Percentiles rank a stretch among this genome's conserved stretches.
Conservation (phyloP, 2,888 invertebrate species). For the Anorthoa munda region DNA sequence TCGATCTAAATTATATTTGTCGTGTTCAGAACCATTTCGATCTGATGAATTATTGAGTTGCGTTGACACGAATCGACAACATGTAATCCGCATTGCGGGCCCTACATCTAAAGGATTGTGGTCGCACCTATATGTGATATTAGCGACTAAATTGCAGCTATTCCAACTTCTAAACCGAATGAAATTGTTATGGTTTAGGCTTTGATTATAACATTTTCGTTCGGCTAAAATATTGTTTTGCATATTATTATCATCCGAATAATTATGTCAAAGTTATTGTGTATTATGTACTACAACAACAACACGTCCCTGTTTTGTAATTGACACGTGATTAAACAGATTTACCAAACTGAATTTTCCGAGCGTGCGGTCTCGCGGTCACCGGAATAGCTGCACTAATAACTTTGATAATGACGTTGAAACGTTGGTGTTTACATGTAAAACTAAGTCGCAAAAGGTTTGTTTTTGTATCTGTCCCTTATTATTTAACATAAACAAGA, state of each 20-base stretch:
- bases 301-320: slow-evolving; percentile 20
- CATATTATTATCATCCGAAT: slow-evolving; percentile 23
- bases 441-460: slow-evolving; percentile 8
- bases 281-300: slow-evolving; percentile 8
- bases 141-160: slow-evolving; percentile 37
- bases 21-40: slow-evolving; percentile 71
- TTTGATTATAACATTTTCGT: slow-evolving; percentile 12
- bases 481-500: slow-evolving; percentile 8
- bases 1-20: slow-evolving; percentile 73
- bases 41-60: slow-evolving; percentile 80
- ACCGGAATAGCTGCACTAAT: slow-evolving; percentile 27
- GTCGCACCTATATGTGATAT: slow-evolving; percentile 21
- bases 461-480: slow-evolving; percentile 5
- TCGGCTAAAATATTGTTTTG: slow-evolving; percentile 16
- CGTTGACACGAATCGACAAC: slow-evolving; percentile 73
- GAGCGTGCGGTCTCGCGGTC: slow-evolving; percentile 20
- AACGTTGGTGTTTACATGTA: slow-evolving; percentile 8
- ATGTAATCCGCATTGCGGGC: slow-evolving; percentile 73
- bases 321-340: slow-evolving; percentile 42
- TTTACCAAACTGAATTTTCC: slow-evolving; percentile 26
- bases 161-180: slow-evolving; percentile 22
- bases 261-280: slow-evolving; percentile 18
- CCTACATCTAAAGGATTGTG: slow-evolving; percentile 45
- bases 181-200: slow-evolving; percentile 11
- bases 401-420: slow-evolving; percentile 29